phyloP scores from a whole-genome alignment of 1,140 invertebrate genomes.

The Dermatophagoides farinae region DNA sequence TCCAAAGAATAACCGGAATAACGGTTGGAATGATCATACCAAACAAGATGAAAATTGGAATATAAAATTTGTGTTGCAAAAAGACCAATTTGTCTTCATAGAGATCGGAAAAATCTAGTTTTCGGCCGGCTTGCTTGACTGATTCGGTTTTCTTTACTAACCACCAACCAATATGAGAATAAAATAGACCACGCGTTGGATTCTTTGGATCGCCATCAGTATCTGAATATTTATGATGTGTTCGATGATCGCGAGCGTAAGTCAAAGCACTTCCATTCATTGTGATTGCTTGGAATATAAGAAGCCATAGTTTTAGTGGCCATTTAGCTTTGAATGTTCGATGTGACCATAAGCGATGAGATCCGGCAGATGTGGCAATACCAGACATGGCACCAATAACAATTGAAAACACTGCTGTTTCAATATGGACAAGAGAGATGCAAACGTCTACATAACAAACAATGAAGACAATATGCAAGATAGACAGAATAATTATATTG shows the following conservation, averaged over 20 bases:
- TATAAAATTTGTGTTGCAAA: conserved; percentile 47
- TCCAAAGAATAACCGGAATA: conserved; percentile 30
- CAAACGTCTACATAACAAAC: not conserved
- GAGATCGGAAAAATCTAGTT: conserved; percentile 66
- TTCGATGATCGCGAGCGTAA: conserved; percentile 51
- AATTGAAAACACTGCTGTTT: not conserved
- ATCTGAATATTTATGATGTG: conserved; percentile 60
- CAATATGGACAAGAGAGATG: not conserved
- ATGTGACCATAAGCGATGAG: conserved; percentile 18
- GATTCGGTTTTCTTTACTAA: conserved; percentile 50
- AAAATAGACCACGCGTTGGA: conserved; percentile 52
- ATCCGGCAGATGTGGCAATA: conserved; percentile 12
- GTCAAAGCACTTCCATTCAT: conserved; percentile 66
- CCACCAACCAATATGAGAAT: conserved; percentile 56
- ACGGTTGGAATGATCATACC: conserved; percentile 30
- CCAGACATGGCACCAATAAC: not conserved
- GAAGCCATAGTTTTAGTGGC: conserved; percentile 40
- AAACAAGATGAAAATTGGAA: conserved; percentile 25
- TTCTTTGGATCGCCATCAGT: conserved; percentile 62
- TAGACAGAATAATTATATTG: not conserved
- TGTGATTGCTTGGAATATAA: conserved; percentile 27
- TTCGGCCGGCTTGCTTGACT: conserved; percentile 47
- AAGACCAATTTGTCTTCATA: conserved; percentile 52
- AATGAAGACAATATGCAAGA: not conserved
- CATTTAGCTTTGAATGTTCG: conserved; percentile 15